Percentiles rank a stretch among this genome's conserved stretches.
Evolutionary conservation across 2,797 vertebrate genomes (phyloP).

Genomic region (Petrocephalus schoutedeni): DNA sequence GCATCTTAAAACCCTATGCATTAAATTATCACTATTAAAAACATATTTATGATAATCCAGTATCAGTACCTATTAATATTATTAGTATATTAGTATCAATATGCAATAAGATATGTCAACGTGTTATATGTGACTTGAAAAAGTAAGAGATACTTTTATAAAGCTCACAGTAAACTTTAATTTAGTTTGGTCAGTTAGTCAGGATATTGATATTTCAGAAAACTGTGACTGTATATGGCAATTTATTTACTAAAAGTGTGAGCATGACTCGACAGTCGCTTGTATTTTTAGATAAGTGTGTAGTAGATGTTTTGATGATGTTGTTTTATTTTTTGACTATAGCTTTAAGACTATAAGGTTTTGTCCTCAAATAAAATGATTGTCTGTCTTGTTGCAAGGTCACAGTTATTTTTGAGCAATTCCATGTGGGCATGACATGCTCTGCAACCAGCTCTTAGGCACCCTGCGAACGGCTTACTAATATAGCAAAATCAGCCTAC

Average conservation of each 20-base stretch:
- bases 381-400: constrained; percentile 21
- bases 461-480: neutral
- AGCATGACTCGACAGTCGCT: neutral
- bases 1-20: neutral
- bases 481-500: constrained; percentile 6
- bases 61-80: neutral
- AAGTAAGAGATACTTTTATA: neutral
- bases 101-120: neutral
- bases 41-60: neutral
- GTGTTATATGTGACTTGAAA: neutral
- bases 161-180: neutral
- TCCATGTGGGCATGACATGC: constrained; percentile 28
- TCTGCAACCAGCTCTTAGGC: constrained; percentile 11
- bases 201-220: neutral
- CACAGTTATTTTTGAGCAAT: constrained; percentile 29
- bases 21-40: neutral
- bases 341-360: neutral
- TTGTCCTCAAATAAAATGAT: constrained; percentile 24
- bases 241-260: neutral
- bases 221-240: neutral
- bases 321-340: neutral
- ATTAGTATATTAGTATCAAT: too few species aligned
- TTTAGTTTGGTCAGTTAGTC: neutral
- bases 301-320: neutral
- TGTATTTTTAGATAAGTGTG: neutral